phyloP scores from a whole-genome alignment of 2,797 vertebrate genomes.

The Lepus oiostolus region DNA sequence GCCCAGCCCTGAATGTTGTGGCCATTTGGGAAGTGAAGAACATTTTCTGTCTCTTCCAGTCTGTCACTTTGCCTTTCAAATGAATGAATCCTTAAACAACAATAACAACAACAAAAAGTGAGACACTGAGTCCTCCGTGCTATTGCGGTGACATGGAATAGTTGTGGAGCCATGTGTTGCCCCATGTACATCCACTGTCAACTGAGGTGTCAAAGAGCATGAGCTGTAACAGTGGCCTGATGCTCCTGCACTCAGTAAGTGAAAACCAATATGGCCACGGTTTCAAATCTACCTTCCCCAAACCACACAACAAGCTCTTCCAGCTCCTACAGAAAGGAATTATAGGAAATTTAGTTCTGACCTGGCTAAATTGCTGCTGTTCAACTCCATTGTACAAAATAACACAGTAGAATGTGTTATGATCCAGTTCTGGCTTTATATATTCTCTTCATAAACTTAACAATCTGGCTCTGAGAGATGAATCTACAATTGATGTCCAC shows the following conservation, averaged over 20 bases:
- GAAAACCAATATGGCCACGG: background rate
- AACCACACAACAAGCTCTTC: background rate
- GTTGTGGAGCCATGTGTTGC: background rate
- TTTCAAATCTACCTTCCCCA: background rate
- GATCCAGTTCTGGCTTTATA: slow-evolving; percentile 6
- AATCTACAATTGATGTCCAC: background rate
- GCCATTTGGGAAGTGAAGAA: too few relatives aligned
- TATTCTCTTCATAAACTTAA: slow-evolving; percentile 28
- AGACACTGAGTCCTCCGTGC: too few relatives aligned
- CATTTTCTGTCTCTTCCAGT: too few relatives aligned
- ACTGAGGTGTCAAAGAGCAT: background rate
- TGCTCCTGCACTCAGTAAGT: background rate
- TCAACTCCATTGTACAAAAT: background rate
- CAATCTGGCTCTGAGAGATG: background rate
- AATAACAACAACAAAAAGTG: too few relatives aligned
- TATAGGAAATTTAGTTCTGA: background rate
- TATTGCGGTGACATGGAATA: background rate
- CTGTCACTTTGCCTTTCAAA: too few relatives aligned
- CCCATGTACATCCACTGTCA: background rate
- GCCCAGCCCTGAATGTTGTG: too few relatives aligned
- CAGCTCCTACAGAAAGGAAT: rapidly evolving
- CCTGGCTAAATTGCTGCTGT: background rate
- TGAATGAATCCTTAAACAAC: too few relatives aligned
- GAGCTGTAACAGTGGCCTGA: background rate
- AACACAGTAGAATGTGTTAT: background rate